Evolutionary conservation across 2,113 vertebrate species (phyloP), one percentile per base, ranked within the genome.

Genomic region (Donacobius atricapilla): DNA sequence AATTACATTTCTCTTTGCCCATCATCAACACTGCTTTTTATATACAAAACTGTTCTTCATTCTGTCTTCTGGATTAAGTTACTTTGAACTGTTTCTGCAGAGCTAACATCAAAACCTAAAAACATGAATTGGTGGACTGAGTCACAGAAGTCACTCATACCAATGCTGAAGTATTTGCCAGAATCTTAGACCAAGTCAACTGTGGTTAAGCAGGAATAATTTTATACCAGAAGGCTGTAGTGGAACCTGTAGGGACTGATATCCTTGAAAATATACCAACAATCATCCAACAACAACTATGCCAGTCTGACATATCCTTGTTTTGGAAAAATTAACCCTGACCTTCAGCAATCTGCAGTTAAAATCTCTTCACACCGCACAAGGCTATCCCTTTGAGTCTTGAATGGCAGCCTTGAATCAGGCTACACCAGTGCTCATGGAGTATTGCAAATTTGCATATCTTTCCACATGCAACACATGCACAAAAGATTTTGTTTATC

Each of bases 371-470:
- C 63, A 28, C 21, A 33, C 7, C 30, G 54, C 30, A 30, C 18
- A 18, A 1, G 7, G 30, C 48, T 57, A 13, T 21, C 72, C 45
- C 66, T 47, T 14, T 0, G 0, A 88, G 10, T 28, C 16, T 15
- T 39, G 15, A 88, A 68, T 2, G 1, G 53, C 54, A 83, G 54
- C 42, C 11, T 48, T n/a, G 33, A 33, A 54, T 72, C n/a, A 0
- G 0, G 54, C 60, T 33, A 14, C 17, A 13, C 28, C 71, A 65
- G 56, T 0, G 1, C 60, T 53, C 8, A 14, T 31, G 0, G 3
- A 69, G 17, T 17, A 47, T 1, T 28, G 22, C 57, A 50, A 7
- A 85, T 53, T 53, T 82, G 65, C 40, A 31, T 48, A 45, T 78
- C 66, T 54, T 50, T 66, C 54, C 10, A 63, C 48, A 40, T 3